These are phyloP conservation scores for Malthinus seriepunctatus DNA, from an alignment of 2,888 invertebrate species.

Conservation along the genomic window DNA sequence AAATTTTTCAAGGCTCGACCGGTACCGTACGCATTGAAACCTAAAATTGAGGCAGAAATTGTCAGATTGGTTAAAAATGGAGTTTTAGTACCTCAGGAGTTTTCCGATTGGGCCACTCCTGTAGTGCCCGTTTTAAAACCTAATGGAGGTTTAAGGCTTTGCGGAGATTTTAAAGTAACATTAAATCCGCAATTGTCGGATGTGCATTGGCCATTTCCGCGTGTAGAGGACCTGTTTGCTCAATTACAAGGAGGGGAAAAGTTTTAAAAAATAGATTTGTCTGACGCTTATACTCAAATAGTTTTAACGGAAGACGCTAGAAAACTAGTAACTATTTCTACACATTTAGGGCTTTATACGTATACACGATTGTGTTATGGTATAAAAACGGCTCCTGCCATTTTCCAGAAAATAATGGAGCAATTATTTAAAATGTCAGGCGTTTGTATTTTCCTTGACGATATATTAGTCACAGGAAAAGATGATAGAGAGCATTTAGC, in stretches of 20 bases:
- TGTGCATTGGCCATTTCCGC: background rate
- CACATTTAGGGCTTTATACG: conserved; percentile 3
- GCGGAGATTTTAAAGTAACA: background rate
- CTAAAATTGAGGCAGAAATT: background rate
- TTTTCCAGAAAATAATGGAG: too few relatives aligned
- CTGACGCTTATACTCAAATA: conserved; percentile 28
- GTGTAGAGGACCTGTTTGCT: background rate
- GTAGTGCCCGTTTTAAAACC: conserved; percentile 4
- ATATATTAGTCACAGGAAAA: background rate
- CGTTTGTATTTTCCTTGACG: background rate
- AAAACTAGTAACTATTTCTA: conserved; percentile 2
- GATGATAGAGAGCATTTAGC: background rate
- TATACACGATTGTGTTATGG: background rate
- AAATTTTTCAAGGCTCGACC: background rate
- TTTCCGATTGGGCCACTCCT: background rate
- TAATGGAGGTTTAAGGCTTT: background rate
- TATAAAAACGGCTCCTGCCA: background rate
- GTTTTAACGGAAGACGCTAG: too few relatives aligned
- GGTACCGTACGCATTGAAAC: background rate
- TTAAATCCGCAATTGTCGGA: background rate
- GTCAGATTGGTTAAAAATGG: background rate
- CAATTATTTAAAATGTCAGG: background rate
- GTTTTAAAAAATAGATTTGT: conserved; percentile 28
- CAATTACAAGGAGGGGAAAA: background rate
- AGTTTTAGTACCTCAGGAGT: background rate